Conservation (phyloP, 2,113 vertebrate species). For the Colistium nudipinnis region DNA sequence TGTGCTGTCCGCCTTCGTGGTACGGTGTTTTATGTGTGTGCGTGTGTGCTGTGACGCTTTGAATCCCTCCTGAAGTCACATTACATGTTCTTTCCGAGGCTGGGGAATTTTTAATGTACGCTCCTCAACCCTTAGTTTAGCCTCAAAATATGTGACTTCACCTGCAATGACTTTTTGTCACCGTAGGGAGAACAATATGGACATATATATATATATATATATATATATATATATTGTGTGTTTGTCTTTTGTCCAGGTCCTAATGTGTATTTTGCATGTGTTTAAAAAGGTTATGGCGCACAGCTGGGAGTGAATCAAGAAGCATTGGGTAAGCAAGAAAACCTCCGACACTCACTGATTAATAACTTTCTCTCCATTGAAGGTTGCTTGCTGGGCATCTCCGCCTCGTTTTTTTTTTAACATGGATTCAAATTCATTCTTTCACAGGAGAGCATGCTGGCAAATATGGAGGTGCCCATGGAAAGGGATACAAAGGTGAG, state of each 20-base stretch:
- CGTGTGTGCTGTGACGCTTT: background rate
- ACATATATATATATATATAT: too few relatives aligned
- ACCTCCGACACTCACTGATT: background rate
- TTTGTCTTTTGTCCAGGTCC: background rate
- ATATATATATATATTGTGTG: background rate
- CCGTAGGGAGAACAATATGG: background rate
- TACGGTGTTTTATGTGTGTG: background rate
- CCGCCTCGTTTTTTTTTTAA: too few relatives aligned
- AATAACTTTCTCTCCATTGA: too few relatives aligned
- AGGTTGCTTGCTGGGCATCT: too few relatives aligned
- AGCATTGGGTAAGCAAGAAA: conserved; percentile 57
- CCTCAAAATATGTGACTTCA: too few relatives aligned
- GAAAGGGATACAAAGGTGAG: conserved; percentile 81
- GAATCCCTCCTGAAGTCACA: too few relatives aligned
- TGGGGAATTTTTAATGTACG: too few relatives aligned
- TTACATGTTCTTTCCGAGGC: too few relatives aligned
- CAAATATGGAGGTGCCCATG: conserved; percentile 72
- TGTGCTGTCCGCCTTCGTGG: background rate
- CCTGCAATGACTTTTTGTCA: background rate
- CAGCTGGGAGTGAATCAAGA: conserved; percentile 63
- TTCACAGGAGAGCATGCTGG: conserved; percentile 72
- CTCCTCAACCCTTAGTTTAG: too few relatives aligned
- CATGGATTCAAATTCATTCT: background rate
- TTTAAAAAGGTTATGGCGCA: conserved; percentile 60
- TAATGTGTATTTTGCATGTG: conserved; percentile 10